Evolutionary conservation across 2,113 vertebrate species (phyloP).

Genomic region (Agapornis roseicollis): DNA sequence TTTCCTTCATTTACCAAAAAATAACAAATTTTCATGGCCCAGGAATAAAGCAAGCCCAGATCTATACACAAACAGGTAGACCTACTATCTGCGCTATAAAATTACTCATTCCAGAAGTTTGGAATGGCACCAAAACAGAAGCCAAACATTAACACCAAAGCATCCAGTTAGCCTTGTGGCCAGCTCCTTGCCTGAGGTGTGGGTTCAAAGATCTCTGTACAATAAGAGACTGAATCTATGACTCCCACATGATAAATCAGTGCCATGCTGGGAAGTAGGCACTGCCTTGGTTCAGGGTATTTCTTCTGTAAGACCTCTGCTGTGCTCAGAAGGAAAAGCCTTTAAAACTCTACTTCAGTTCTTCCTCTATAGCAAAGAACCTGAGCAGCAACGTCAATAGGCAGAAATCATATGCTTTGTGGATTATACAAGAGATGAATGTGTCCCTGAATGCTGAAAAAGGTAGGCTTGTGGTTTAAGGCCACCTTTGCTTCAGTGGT

Average conservation of each 20-base stretch:
- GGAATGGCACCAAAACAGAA: neutral
- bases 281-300: neutral
- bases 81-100: neutral
- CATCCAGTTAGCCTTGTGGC: neutral
- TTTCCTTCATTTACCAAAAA: neutral
- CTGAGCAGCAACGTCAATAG: neutral
- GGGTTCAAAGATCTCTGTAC: neutral
- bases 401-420: neutral
- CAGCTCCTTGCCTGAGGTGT: neutral
- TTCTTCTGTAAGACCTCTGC: neutral
- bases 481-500: neutral
- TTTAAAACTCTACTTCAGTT: conserved; percentile 10
- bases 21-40: neutral
- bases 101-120: neutral
- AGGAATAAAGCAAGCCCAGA: neutral
- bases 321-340: neutral
- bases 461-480: neutral
- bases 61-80: neutral
- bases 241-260: neutral
- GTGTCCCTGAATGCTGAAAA: neutral
- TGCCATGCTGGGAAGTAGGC: neutral
- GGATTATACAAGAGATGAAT: neutral
- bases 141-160: neutral
- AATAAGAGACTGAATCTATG: neutral
- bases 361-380: neutral